phyloP scores from a whole-genome alignment of 30 jellyfish, hydroid and myxozoan species.

The Pelagia noctiluca region DNA sequence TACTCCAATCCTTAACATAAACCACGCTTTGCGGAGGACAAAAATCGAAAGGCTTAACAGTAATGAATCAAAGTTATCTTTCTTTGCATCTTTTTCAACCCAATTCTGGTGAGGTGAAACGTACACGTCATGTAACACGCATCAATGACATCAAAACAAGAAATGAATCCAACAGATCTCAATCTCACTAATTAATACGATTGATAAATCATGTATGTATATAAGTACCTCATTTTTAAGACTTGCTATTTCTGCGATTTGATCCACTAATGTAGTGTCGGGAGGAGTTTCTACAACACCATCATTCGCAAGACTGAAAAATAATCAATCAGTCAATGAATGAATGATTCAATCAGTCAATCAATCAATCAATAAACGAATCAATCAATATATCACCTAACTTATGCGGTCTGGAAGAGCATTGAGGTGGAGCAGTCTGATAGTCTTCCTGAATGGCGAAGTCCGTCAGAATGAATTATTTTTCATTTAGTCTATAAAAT shows the following conservation, averaged over 20 bases:
- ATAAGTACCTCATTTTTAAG: slow-evolving; percentile 84
- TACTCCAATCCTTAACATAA: no score
- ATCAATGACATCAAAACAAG: no score
- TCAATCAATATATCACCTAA: neutral
- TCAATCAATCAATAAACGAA: neutral
- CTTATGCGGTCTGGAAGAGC: neutral
- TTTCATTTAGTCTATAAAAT: neutral
- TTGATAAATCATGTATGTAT: no score
- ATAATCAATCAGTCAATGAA: no score
- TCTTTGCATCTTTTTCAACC: no score
- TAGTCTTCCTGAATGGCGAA: neutral
- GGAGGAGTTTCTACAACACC: slow-evolving; percentile 40
- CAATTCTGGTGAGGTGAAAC: no score
- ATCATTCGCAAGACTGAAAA: slow-evolving; percentile 7
- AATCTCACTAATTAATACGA: no score
- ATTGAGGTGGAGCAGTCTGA: neutral
- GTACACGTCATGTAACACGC: no score
- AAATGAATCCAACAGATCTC: no score
- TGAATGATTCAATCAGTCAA: neutral
- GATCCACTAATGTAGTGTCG: slow-evolving; percentile 73
- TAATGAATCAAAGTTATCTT: no score
- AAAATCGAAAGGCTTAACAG: no score
- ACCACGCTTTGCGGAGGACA: no score
- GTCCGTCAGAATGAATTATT: neutral
- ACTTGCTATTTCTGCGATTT: slow-evolving; percentile 73